These are phyloP conservation scores for Oreotrochilus melanogaster DNA, from an alignment of 2,113 vertebrate species.

Conservation along the genomic window DNA sequence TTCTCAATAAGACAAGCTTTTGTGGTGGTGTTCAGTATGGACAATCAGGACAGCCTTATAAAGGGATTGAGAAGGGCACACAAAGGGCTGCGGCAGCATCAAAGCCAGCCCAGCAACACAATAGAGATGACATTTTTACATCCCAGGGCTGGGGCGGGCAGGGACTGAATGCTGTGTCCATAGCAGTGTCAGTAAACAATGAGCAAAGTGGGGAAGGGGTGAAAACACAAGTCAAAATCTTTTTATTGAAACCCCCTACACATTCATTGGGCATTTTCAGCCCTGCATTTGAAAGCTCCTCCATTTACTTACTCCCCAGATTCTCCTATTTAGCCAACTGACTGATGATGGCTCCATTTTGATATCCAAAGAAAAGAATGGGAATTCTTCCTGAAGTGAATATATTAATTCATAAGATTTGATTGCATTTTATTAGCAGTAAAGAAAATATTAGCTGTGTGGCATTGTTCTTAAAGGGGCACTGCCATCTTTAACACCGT, in stretches of 20 bases:
- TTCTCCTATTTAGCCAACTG: constrained; percentile 78
- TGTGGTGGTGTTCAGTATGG: constrained; percentile 57
- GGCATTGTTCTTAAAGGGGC: constrained; percentile 13
- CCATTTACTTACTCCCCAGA: constrained; percentile 82
- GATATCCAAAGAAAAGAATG: constrained; percentile 71
- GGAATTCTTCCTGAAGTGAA: constrained; percentile 68
- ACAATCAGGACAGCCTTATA: constrained; percentile 81
- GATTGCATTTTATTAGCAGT: not conserved
- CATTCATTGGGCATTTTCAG: constrained; percentile 78
- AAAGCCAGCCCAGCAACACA: constrained; percentile 79
- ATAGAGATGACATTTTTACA: constrained; percentile 87
- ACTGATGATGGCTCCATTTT: constrained; percentile 89
- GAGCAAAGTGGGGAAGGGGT: constrained; percentile 80
- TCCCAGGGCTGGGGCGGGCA: constrained; percentile 79
- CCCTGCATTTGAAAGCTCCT: constrained; percentile 76
- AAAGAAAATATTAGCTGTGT: not conserved
- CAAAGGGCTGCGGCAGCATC: constrained; percentile 84
- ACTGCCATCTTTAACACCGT: not conserved
- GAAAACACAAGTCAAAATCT: constrained; percentile 79
- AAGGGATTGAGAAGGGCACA: constrained; percentile 82
- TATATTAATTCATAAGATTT: constrained; percentile 54
- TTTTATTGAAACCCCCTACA: constrained; percentile 74
- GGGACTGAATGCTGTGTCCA: constrained; percentile 74
- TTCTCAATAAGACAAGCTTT: constrained; percentile 50
- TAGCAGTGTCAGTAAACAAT: constrained; percentile 73